These are phyloP conservation scores for Schizopygopsis malacanthus DNA, from an alignment of 2,797 vertebrate genomes.

Conservation along the genomic window DNA sequence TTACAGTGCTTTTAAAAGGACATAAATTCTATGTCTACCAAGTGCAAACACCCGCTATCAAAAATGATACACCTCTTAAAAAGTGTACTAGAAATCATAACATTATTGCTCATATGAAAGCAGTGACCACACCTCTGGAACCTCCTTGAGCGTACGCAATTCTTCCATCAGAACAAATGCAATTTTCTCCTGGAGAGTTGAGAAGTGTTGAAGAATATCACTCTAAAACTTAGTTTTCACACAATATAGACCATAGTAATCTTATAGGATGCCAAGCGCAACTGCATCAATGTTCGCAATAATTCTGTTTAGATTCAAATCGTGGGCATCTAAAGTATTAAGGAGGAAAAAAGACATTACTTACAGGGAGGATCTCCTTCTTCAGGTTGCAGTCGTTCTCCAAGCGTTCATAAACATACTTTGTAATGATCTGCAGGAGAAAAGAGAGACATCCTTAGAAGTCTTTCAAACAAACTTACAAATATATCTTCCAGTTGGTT, in stretches of 20 bases:
- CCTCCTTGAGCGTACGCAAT: not conserved
- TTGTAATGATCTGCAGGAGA: constrained; percentile 91
- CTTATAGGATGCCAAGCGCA: constrained; percentile 64
- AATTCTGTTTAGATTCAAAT: constrained; percentile 75
- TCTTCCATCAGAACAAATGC: constrained; percentile 2
- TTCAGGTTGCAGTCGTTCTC: constrained; percentile 93
- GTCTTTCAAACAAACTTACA: constrained; percentile 13
- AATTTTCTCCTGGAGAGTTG: constrained; percentile 21
- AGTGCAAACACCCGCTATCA: constrained; percentile 51
- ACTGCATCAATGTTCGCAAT: constrained; percentile 74
- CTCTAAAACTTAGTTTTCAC: constrained; percentile 63
- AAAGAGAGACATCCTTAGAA: constrained; percentile 54
- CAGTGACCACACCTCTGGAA: constrained; percentile 29
- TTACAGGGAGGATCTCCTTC: constrained; percentile 94
- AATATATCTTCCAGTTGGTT: not conserved
- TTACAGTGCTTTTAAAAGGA: constrained; percentile 68
- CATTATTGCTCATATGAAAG: constrained; percentile 70
- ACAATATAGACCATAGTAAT: constrained; percentile 71
- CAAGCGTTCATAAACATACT: constrained; percentile 92
- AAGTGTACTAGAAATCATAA: constrained; percentile 72
- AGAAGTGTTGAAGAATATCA: constrained; percentile 52
- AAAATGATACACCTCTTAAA: constrained; percentile 68
- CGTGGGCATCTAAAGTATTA: constrained; percentile 67
- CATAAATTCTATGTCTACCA: constrained; percentile 43
- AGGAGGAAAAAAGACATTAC: constrained; percentile 61